These are phyloP conservation scores for Drosophila ohnishii DNA, from an alignment of 1,140 invertebrate species.

Conservation along the genomic window DNA sequence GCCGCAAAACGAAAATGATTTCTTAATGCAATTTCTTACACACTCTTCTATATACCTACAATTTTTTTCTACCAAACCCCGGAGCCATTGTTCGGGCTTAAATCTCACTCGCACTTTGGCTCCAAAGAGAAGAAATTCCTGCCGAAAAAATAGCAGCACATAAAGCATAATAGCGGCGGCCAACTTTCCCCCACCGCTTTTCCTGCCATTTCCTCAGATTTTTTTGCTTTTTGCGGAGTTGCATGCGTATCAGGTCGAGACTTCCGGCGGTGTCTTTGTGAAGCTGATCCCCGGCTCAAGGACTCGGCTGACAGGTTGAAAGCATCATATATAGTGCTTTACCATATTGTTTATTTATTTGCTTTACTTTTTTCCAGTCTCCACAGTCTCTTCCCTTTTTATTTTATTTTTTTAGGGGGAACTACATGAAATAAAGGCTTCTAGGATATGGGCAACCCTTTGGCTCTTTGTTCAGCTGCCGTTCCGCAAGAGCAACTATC, in stretches of 20 bases:
- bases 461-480: slow-evolving; percentile 37
- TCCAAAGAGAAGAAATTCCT: slow-evolving; percentile 34
- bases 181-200: slow-evolving; percentile 6
- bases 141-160: slow-evolving; percentile 52
- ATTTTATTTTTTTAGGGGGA: neutral
- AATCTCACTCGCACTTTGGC: slow-evolving; percentile 34
- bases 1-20: slow-evolving; percentile 59
- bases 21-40: slow-evolving; percentile 74
- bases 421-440: slow-evolving; percentile 41
- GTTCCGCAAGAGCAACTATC: slow-evolving; percentile 27
- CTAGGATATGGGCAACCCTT: slow-evolving; percentile 49
- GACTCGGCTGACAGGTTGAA: slow-evolving; percentile 46
- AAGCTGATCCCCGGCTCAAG: slow-evolving; percentile 46
- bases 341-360: slow-evolving; percentile 55
- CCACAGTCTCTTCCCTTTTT: too few species aligned
- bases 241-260: slow-evolving; percentile 64
- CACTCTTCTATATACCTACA: slow-evolving; percentile 6
- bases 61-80: slow-evolving; percentile 20
- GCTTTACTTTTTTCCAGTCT: slow-evolving; percentile 21
- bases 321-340: slow-evolving; percentile 38
- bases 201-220: slow-evolving; percentile 9
- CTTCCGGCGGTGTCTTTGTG: slow-evolving; percentile 74
- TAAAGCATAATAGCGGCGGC: slow-evolving; percentile 65
- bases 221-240: slow-evolving; percentile 21
- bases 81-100: slow-evolving; percentile 54